A percentile compares a stretch with the other conserved stretches of the same genome.
Evolutionary conservation across 2,888 invertebrate genomes (phyloP).

Genomic region (Leptura quadrifasciata): DNA sequence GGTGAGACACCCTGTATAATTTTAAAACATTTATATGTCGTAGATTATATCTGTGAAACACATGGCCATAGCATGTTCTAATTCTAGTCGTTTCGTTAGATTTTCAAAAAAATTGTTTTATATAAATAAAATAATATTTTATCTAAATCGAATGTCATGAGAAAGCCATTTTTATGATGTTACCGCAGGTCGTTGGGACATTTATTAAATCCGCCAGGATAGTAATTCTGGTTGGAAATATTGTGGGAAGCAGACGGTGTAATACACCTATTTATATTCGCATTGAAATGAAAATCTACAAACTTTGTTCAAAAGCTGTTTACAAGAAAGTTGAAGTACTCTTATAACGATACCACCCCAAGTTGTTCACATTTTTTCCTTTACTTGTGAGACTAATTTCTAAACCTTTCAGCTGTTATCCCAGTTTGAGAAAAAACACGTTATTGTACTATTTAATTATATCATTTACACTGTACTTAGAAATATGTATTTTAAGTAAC

Average conservation of each 20-base stretch:
- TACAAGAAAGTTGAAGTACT: conserved; percentile 9
- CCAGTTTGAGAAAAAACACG: not conserved
- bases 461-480: too few species aligned
- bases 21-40: too few species aligned
- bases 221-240: not conserved
- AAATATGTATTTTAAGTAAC: too few species aligned
- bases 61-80: too few species aligned
- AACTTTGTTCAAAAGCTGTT: conserved; percentile 4
- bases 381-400: not conserved
- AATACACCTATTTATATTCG: not conserved
- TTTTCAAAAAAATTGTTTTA: too few species aligned
- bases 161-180: too few species aligned
- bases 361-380: not conserved
- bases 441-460: not conserved
- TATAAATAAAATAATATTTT: too few species aligned
- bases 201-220: not conserved
- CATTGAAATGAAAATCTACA: conserved; percentile 1
- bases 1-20: too few species aligned
- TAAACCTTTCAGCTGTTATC: not conserved
- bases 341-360: conserved; percentile 1
- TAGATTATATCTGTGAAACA: too few species aligned
- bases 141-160: too few species aligned
- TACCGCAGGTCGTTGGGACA: not conserved
- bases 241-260: not conserved
- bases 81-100: too few species aligned